Evolutionary conservation across 1,140 invertebrate species (phyloP).

Genomic region (Conus betulinus): DNA sequence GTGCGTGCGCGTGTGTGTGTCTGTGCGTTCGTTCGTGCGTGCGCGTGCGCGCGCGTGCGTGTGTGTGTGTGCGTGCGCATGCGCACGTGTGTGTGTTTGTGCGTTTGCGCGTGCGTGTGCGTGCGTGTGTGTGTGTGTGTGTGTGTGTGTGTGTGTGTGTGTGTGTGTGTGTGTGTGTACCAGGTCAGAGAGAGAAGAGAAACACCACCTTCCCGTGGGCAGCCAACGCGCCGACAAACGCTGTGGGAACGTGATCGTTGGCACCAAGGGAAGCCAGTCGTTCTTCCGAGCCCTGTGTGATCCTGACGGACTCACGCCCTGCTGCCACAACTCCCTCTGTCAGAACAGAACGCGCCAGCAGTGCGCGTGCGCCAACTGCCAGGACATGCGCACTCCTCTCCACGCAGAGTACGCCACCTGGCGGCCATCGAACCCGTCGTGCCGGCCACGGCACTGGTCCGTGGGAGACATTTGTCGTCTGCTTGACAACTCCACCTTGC

Average conservation of each 20-base stretch:
- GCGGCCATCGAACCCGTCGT: constrained; percentile 24
- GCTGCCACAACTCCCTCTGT: constrained; percentile 45
- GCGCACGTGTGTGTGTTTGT: background rate
- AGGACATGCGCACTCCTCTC: constrained; percentile 38
- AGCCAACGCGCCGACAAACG: constrained; percentile 34
- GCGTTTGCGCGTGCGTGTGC: background rate
- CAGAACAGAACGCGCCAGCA: constrained; percentile 21
- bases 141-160: background rate
- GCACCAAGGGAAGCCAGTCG: background rate
- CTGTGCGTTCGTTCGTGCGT: too few relatives aligned
- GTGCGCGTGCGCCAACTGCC: constrained; percentile 40
- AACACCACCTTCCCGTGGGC: constrained; percentile 22
- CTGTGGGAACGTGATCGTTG: constrained; percentile 40
- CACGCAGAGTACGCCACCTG: constrained; percentile 47
- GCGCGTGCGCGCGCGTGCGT: too few relatives aligned
- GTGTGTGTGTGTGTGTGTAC: background rate
- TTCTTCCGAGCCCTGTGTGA: constrained; percentile 49
- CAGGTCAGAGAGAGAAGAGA: background rate
- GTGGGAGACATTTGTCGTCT: background rate
- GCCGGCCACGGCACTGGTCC: constrained; percentile 12
- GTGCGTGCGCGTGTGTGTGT: too few relatives aligned
- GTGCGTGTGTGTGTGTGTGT: background rate
- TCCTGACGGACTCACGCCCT: constrained; percentile 42
- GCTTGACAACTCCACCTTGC: constrained; percentile 28
- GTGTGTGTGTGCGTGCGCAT: too few relatives aligned